These are phyloP conservation scores for Burhinus bistriatus DNA, from an alignment of 2,113 vertebrate genomes.

Conservation along the genomic window DNA sequence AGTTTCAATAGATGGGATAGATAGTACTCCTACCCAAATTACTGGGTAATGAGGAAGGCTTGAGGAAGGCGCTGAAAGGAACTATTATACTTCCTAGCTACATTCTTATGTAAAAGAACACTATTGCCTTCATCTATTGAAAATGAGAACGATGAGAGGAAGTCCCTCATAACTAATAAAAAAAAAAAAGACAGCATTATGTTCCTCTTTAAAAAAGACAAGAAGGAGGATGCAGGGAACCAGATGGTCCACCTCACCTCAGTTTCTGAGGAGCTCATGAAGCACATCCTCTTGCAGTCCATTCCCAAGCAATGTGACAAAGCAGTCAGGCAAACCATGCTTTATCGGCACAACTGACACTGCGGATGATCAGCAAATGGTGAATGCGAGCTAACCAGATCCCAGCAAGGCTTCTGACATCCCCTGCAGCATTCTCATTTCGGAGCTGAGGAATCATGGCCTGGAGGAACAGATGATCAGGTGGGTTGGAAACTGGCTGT, in stretches of 20 bases:
- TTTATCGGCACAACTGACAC: neutral
- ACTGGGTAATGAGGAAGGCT: constrained; percentile 38
- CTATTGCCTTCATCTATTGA: constrained; percentile 5
- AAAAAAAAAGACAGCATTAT: neutral
- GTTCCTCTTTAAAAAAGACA: neutral
- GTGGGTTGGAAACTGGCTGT: neutral
- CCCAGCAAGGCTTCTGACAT: neutral
- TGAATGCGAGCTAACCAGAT: neutral
- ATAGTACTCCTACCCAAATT: constrained; percentile 42
- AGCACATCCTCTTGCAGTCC: neutral
- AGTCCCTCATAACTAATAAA: neutral
- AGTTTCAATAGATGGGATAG: constrained; percentile 38
- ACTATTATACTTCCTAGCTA: constrained; percentile 29
- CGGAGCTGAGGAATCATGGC: neutral
- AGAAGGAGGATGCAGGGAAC: neutral
- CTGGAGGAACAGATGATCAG: neutral
- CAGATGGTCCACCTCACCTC: neutral
- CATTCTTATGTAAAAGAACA: constrained; percentile 41
- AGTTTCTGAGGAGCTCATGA: neutral
- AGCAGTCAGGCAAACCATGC: neutral
- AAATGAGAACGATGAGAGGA: neutral
- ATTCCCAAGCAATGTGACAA: neutral
- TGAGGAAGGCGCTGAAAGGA: constrained; percentile 44
- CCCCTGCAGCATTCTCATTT: neutral
- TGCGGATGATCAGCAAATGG: neutral